These are phyloP conservation scores for Neostethus bicornis DNA, from an alignment of 2,797 vertebrate genomes.

Conservation along the genomic window DNA sequence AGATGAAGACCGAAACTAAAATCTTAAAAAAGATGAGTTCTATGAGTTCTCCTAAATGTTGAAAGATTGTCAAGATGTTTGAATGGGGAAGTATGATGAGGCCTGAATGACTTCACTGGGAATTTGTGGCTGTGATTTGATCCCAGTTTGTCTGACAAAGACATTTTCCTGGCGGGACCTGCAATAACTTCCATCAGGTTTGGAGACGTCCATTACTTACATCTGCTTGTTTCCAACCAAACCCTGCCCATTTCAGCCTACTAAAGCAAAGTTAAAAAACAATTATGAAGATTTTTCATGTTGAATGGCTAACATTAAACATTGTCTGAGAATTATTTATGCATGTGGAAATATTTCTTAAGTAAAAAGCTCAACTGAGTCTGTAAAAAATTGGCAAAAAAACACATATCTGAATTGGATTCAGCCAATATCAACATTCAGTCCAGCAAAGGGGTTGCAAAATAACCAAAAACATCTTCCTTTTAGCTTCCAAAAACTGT, in stretches of 20 bases:
- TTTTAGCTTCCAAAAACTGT: conserved; percentile 7
- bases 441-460: conserved; percentile 13
- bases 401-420: conserved; percentile 5
- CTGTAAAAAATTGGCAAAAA: conserved; percentile 6
- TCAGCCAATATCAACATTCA: conserved; percentile 33
- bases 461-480: neutral
- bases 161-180: conserved; percentile 4
- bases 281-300: conserved; percentile 1
- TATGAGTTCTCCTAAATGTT: neutral
- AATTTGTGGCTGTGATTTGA: neutral
- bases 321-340: neutral
- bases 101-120: neutral
- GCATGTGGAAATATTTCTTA: neutral
- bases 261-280: neutral
- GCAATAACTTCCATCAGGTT: conserved; percentile 11
- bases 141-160: conserved; percentile 11
- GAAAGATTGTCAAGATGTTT: neutral
- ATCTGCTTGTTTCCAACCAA: conserved; percentile 14
- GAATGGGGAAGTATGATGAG: neutral
- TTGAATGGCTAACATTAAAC: conserved; percentile 6
- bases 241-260: neutral
- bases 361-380: neutral
- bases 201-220: neutral
- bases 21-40: neutral
- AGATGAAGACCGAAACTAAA: neutral